Percentiles rank a stretch among this genome's conserved stretches.
These are phyloP conservation scores for Dasypus novemcinctus DNA, from an alignment of 2,113 vertebrate species.

Conservation along the genomic window DNA sequence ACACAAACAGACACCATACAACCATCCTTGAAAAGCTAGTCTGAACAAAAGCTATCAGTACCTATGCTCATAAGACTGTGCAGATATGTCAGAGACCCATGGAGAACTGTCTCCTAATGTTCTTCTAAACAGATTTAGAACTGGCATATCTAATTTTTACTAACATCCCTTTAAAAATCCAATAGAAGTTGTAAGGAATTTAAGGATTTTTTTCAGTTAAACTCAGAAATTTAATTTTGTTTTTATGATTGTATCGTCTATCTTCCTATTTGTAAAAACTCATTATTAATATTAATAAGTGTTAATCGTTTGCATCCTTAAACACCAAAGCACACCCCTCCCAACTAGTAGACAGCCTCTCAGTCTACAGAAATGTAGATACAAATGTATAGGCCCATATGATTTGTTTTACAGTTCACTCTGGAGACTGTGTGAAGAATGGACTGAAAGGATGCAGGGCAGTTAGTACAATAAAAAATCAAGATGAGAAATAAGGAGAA, in stretches of 20 bases:
- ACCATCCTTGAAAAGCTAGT: neutral
- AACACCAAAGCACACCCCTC: neutral
- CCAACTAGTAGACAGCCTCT: neutral
- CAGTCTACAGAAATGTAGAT: neutral
- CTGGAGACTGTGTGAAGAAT: neutral
- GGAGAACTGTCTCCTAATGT: neutral
- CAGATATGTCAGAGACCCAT: neutral
- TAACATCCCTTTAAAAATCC: neutral
- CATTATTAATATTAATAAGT: neutral
- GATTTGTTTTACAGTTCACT: neutral
- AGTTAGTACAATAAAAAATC: neutral
- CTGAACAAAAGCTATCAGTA: no score
- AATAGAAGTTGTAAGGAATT: neutral
- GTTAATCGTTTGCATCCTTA: constrained; percentile 9
- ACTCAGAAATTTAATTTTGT: constrained; percentile 19
- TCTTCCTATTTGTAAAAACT: neutral
- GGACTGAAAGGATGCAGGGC: neutral
- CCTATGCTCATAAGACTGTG: neutral
- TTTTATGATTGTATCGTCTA: neutral
- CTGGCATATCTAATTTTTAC: neutral
- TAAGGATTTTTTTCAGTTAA: neutral
- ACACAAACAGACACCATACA: neutral
- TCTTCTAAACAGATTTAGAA: neutral
- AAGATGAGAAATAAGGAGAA: neutral
- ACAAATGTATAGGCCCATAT: neutral